Conservation (phyloP, 1,140 invertebrate species). For the Drosophila kikkawai region DNA sequence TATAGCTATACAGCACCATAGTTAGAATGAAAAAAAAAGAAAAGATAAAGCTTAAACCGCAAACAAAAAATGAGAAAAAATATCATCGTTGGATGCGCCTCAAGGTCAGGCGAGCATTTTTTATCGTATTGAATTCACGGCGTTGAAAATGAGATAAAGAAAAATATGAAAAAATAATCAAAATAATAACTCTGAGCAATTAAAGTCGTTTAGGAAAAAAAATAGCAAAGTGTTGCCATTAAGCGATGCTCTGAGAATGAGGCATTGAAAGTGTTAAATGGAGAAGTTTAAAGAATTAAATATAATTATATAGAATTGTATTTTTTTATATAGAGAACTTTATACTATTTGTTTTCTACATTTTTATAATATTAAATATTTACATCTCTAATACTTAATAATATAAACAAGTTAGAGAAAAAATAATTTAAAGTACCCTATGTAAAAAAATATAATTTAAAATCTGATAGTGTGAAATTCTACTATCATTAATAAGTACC, state of each 20-base stretch:
- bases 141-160: slow-evolving; percentile 47
- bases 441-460: too few relatives aligned
- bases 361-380: too few relatives aligned
- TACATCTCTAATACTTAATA: too few relatives aligned
- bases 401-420: too few relatives aligned
- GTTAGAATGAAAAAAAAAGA: slow-evolving; percentile 22
- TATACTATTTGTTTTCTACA: too few relatives aligned
- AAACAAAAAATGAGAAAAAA: slow-evolving; percentile 30
- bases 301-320: background rate
- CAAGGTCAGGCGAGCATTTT: slow-evolving; percentile 53
- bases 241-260: background rate
- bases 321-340: too few relatives aligned
- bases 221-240: background rate
- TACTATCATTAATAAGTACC: too few relatives aligned
- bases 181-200: slow-evolving; percentile 48
- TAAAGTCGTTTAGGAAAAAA: slow-evolving; percentile 11
- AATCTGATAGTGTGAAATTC: too few relatives aligned
- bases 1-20: slow-evolving; percentile 21
- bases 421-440: too few relatives aligned
- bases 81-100: slow-evolving; percentile 29
- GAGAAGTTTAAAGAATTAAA: background rate
- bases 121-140: slow-evolving; percentile 46
- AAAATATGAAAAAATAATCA: slow-evolving; percentile 39
- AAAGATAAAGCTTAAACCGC: slow-evolving; percentile 38
- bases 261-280: background rate